Conservation (phyloP, 2,888 invertebrate species). For the Glaucopsyche alexis region DNA sequence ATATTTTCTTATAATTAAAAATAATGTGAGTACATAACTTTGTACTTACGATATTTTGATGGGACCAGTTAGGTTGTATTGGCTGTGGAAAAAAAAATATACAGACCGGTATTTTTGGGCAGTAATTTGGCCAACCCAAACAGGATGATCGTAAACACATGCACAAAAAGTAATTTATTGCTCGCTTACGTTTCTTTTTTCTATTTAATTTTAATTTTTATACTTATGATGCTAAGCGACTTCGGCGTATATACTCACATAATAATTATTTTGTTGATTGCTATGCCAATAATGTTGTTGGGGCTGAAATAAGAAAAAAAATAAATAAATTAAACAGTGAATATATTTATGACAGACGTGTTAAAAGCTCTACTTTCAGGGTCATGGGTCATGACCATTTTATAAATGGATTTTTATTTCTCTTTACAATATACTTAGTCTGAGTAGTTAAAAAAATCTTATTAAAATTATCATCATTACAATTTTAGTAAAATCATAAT, state of each 20-base stretch:
- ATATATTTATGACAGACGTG: neutral
- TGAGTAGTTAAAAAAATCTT: too few species aligned
- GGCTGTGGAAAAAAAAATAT: neutral
- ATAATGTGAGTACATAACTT: too few species aligned
- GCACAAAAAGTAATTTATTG: neutral
- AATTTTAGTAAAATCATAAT: too few species aligned
- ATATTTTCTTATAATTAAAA: too few species aligned
- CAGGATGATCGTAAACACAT: neutral
- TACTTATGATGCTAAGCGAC: too few species aligned
- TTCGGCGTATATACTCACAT: neutral
- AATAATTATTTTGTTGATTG: neutral
- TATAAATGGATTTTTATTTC: too few species aligned
- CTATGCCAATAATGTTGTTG: neutral
- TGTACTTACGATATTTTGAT: conserved; percentile 12
- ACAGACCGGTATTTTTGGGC: neutral
- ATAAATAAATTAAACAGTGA: neutral
- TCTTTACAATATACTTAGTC: too few species aligned
- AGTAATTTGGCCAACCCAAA: neutral
- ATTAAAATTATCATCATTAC: too few species aligned
- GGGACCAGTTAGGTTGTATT: conserved; percentile 4
- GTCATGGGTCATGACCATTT: too few species aligned
- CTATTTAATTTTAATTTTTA: too few species aligned
- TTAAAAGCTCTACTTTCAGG: too few species aligned
- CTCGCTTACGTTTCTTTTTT: neutral
- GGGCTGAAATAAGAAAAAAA: neutral